A percentile compares a stretch with the other conserved stretches of the same genome.
phyloP scores from a whole-genome alignment of 2,888 invertebrate genomes.

The Fragum sueziense region DNA sequence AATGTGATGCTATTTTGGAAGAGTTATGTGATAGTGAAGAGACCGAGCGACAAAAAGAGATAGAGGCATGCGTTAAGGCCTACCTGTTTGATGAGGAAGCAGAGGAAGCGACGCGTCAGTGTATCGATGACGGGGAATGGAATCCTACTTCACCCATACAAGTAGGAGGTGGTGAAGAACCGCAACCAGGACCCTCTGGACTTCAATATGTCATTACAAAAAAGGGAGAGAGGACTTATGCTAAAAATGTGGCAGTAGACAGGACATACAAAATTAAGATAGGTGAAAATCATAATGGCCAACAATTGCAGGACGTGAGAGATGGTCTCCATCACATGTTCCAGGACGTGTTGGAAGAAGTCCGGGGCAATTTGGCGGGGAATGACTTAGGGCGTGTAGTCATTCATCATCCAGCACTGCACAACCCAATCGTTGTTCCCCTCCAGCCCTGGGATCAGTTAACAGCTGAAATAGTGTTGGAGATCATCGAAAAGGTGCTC shows the following conservation, averaged over 20 bases:
- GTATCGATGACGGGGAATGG: conserved; percentile 26
- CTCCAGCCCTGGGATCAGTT: conserved; percentile 47
- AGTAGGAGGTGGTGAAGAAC: not conserved
- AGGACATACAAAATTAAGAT: conserved; percentile 40
- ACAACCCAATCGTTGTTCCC: conserved; percentile 56
- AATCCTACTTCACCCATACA: too few relatives aligned
- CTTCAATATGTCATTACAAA: conserved; percentile 27
- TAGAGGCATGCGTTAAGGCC: conserved; percentile 5
- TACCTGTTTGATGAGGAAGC: conserved; percentile 21
- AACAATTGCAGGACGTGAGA: conserved; percentile 27
- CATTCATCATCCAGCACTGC: conserved; percentile 48
- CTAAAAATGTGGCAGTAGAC: conserved; percentile 39
- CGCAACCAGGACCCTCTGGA: not conserved
- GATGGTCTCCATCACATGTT: conserved; percentile 32
- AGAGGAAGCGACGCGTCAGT: conserved; percentile 1
- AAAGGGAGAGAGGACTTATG: conserved; percentile 24
- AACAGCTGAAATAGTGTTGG: conserved; percentile 24
- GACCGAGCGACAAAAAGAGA: conserved; percentile 27
- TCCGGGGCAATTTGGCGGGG: conserved; percentile 29
- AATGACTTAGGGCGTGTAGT: conserved; percentile 40
- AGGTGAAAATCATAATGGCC: conserved; percentile 19
- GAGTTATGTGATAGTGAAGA: too few relatives aligned
- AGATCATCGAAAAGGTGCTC: conserved; percentile 44
- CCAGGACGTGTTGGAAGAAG: conserved; percentile 24
- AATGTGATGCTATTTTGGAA: too few relatives aligned